Conservation (phyloP, 1,140 invertebrate species). For the Drosophila teissieri region DNA sequence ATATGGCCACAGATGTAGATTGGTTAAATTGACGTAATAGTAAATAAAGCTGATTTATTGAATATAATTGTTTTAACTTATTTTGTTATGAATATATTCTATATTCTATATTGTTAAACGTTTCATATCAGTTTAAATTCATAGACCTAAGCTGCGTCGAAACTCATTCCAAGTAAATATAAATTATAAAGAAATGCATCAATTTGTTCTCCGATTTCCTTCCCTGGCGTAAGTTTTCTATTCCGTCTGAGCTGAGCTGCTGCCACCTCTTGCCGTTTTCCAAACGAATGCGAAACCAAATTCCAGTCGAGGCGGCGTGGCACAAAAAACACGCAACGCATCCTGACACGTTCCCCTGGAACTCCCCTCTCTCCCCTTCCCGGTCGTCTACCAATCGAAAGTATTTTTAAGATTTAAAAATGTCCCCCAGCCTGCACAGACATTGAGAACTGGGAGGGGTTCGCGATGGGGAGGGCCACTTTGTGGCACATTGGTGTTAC, state of each 20-base stretch:
- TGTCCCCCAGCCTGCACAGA: constrained; percentile 43
- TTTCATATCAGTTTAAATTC: too few relatives aligned
- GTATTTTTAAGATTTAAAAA: constrained; percentile 72
- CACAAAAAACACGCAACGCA: constrained; percentile 72
- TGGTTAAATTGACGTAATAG: too few relatives aligned
- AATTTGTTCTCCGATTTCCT: background rate
- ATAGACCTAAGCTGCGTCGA: too few relatives aligned
- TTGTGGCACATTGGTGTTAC: constrained; percentile 61
- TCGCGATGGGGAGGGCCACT: constrained; percentile 39
- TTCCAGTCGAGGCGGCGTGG: constrained; percentile 61
- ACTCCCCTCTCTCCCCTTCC: background rate
- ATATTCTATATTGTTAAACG: too few relatives aligned
- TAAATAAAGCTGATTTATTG: too few relatives aligned
- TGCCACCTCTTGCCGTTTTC: constrained; percentile 58
- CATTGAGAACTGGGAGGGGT: constrained; percentile 29
- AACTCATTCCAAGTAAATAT: too few relatives aligned
- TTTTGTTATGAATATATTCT: too few relatives aligned
- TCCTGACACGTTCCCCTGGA: constrained; percentile 48
- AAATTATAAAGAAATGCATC: too few relatives aligned
- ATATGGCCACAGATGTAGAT: too few relatives aligned
- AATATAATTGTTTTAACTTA: too few relatives aligned
- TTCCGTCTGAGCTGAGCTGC: constrained; percentile 17
- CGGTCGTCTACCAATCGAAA: constrained; percentile 30
- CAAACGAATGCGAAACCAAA: constrained; percentile 78
- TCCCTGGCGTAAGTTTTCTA: constrained; percentile 21